Evolutionary conservation across 2,888 invertebrate genomes (phyloP).

Genomic region (Dichetophora obliterata): DNA sequence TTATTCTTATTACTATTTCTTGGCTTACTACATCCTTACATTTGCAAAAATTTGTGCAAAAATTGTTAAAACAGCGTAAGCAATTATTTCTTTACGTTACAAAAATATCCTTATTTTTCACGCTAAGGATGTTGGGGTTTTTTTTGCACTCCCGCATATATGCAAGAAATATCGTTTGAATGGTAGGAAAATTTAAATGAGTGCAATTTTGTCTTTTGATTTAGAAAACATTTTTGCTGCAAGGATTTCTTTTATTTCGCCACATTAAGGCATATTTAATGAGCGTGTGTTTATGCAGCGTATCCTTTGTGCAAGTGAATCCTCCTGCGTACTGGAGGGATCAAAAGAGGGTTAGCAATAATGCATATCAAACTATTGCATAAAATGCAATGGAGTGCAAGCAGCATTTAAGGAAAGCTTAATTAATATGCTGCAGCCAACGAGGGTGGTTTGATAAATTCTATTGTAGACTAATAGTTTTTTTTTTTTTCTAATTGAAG

Average conservation of each 20-base stretch:
- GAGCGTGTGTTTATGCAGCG: neutral
- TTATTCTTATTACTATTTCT: neutral
- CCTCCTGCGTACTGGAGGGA: neutral
- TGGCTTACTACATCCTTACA: neutral
- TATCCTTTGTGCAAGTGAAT: neutral
- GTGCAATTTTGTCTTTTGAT: conserved; percentile 16
- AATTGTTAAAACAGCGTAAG: conserved; percentile 66
- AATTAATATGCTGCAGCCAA: too few species aligned
- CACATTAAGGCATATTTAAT: conserved; percentile 19
- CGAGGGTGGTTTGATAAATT: too few species aligned
- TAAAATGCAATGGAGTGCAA: too few species aligned
- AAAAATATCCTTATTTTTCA: conserved; percentile 2
- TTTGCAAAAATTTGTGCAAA: conserved; percentile 42
- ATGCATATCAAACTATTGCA: too few species aligned
- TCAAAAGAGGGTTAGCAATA: neutral
- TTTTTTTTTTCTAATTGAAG: too few species aligned
- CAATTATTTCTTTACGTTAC: conserved; percentile 56
- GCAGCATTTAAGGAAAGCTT: too few species aligned
- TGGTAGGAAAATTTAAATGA: conserved; percentile 16
- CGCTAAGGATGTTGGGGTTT: neutral
- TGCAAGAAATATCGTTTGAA: neutral
- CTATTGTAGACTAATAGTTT: too few species aligned
- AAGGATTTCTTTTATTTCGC: conserved; percentile 14
- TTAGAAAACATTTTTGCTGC: neutral
- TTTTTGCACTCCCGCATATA: neutral